Base-by-base conservation (phyloP, 1,140 invertebrate genomes). In the Drosophila cardini region DNA sequence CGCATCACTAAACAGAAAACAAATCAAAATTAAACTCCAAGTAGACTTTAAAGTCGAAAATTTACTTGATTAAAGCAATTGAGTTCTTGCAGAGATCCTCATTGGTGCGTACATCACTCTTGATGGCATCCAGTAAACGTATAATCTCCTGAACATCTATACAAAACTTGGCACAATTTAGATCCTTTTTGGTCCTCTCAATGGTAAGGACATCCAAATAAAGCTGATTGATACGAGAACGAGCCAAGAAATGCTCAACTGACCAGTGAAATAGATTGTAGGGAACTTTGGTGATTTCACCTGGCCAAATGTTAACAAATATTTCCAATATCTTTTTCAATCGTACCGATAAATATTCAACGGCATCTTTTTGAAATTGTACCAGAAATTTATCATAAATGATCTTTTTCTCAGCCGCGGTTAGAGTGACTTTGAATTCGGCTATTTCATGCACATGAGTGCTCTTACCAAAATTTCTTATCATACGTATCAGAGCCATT, bases 211-310 rank as follows among this genome's bases (percentile, higher is more conserved):
- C 67, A n/a, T 70, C 78, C 10, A 87, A 46, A 38, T 86, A 87
- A 4, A 83, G 9, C 16, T 70, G 71, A 30, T 53, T 78, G 0
- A 70, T 2, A 0, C 30, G 8, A 1, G 40, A 21, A 2, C 82
- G 75, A 4, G 5, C 1, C n/a, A 63, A 0, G 32, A 86, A 86
- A 36, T 67, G n/a, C 0, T 82, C 71, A 7, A 56, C 9, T 0
- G 82, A 79, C 82, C 82, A 86, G 7, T 48, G 13, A 10, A 86
- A 86, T 2, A 86, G 38, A 1, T 52, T 38, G 11, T 82, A 34
- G 0, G 82, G 82, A 2, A 67, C 30, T 0, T 69, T 48, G 2
- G 18, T 9, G 1, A 62, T 2, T 0, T 76, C 53, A 1, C 68
- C 64, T 1, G 82, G 67, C 75, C 75, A 82, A 10, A 60, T 53